These are phyloP conservation scores for Ditula angustiorana DNA, from an alignment of 2,888 invertebrate species.

Conservation along the genomic window DNA sequence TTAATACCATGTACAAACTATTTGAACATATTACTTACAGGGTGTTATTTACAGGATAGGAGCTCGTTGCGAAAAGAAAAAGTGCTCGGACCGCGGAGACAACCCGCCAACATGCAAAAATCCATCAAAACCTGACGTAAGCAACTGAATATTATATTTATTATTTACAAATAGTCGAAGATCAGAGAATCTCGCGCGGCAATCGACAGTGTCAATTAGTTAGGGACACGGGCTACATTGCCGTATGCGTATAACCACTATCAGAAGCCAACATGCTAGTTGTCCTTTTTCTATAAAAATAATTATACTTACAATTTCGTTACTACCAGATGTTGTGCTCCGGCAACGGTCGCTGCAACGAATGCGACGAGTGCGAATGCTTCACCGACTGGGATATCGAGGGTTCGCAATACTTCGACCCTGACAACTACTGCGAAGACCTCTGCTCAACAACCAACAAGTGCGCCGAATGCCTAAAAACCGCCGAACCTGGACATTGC, in stretches of 20 bases:
- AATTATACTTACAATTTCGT: conserved; percentile 1
- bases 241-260: too few species aligned
- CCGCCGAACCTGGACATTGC: conserved; percentile 29
- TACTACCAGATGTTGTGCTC: conserved; percentile 60
- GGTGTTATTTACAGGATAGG: conserved; percentile 54
- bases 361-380: conserved; percentile 66
- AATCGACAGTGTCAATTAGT: too few species aligned
- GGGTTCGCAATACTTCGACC: conserved; percentile 72
- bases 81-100: conserved; percentile 56
- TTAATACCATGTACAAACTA: too few species aligned
- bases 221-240: too few species aligned
- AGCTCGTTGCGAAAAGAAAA: conserved; percentile 49
- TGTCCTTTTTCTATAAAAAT: neutral
- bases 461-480: conserved; percentile 61
- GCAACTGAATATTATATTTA: conserved; percentile 41
- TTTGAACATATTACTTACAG: too few species aligned
- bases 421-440: conserved; percentile 61
- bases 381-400: conserved; percentile 50
- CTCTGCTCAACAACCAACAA: conserved; percentile 60
- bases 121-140: conserved; percentile 54
- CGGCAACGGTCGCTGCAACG: conserved; percentile 68
- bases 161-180: too few species aligned
- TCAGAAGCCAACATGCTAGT: too few species aligned
- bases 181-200: too few species aligned
- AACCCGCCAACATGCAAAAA: conserved; percentile 55